Base-by-base conservation (phyloP, 2,888 invertebrate species). In the Chirona hameri region DNA sequence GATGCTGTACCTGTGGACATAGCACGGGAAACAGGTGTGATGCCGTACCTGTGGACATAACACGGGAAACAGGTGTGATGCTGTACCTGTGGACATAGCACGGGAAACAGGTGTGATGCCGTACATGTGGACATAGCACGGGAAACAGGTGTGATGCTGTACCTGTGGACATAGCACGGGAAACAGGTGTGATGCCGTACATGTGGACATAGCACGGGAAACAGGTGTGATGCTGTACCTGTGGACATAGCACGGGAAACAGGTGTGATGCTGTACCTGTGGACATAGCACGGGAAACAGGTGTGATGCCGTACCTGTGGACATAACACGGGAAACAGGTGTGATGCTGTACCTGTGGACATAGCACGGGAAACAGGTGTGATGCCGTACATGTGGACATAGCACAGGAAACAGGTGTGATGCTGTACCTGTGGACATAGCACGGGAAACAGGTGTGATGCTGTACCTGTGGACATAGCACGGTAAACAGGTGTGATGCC, bases 271-370 rank as follows among this genome's bases (percentile, higher is more conserved):
- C 91, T 90, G 86, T 93, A 93, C 84, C 93, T 93, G 85, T 57
- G 86, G 84, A 48, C 83, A 46, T 7, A 39, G 7, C 39, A 2
- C 39, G 39, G 39, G 4, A 7, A 39, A 39, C 39, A 9, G 27
- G 27, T 65, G 27, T 93, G 76, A 93, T 88, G 84, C 91, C 90
- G 86, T 93, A 93, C 84, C 93, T 93, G 85, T 57, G 86, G 84
- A 48, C 83, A 46, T 7, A 39, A 39, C 39, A 2, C 39, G 39
- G 39, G 4, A 7, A 39, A 39, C 39, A 9, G 27, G 27, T 65
- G 27, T 93, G 76, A 93, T 88, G 84, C 91, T 90, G 86, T 93
- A 93, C 84, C 93, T 93, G 85, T 57, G 86, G 84, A 48, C 83
- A 46, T 7, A 39, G 7, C 39, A 2, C 39, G 39, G 39, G 4